phyloP scores from a whole-genome alignment of 1,140 invertebrate species.

The Branchinecta lynchi region DNA sequence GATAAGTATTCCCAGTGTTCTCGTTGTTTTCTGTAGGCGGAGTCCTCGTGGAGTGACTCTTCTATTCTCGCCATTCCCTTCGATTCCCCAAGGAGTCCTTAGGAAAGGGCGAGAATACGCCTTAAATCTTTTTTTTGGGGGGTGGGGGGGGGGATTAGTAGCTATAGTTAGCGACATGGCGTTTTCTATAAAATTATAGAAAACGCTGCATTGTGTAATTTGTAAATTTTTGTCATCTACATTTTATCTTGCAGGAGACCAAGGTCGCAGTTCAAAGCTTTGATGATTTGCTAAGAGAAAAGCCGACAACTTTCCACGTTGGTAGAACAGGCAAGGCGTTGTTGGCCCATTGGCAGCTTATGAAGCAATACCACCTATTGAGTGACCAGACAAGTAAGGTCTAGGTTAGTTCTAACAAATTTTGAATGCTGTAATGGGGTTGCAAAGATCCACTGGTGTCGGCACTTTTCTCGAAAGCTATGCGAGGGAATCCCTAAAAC shows the following conservation, averaged over 20 bases:
- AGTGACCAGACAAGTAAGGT: conserved; percentile 65
- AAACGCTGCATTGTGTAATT: not conserved
- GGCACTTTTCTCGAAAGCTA: no score
- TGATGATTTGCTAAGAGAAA: conserved; percentile 67
- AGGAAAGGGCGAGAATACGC: no score
- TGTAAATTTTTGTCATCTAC: conserved; percentile 18
- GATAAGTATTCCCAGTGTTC: no score
- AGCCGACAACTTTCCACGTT: conserved; percentile 69
- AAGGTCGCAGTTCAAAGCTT: conserved; percentile 59
- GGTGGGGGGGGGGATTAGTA: not conserved
- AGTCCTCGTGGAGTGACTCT: no score
- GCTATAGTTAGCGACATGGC: not conserved
- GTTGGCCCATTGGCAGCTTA: conserved; percentile 72
- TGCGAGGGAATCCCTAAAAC: no score
- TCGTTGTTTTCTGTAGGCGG: no score
- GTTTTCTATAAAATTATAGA: no score
- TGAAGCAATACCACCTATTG: conserved; percentile 83
- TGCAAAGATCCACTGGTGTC: no score
- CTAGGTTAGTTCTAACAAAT: not conserved
- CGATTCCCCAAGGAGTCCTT: no score
- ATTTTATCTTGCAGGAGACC: conserved; percentile 33
- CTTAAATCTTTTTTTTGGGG: no score
- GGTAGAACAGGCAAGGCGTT: conserved; percentile 70
- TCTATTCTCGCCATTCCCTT: no score
- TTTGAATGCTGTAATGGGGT: no score